These are phyloP conservation scores for Eilema sororculum DNA, from an alignment of 2,888 invertebrate species.

Conservation along the genomic window DNA sequence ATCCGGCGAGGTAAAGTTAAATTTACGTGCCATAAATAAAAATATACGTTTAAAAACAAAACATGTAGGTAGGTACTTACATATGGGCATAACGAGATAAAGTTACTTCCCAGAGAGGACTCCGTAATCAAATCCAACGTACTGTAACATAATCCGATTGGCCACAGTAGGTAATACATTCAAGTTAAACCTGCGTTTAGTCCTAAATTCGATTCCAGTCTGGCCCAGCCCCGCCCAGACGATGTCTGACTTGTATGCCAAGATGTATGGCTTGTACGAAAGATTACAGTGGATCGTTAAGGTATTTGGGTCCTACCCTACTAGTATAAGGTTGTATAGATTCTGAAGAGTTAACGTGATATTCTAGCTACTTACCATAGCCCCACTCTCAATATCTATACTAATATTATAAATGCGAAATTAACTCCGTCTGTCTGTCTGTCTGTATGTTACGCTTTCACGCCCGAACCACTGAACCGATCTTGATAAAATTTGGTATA, in stretches of 20 bases:
- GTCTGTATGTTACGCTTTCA: too few species aligned
- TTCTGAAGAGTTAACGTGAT: not conserved
- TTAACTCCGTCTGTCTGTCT: too few species aligned
- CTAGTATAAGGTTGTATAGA: not conserved
- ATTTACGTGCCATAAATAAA: too few species aligned
- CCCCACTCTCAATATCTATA: too few species aligned
- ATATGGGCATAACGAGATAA: not conserved
- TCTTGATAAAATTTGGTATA: too few species aligned
- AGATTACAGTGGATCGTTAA: slow-evolving; percentile 6
- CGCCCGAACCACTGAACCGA: too few species aligned
- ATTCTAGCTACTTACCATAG: too few species aligned
- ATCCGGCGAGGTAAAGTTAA: too few species aligned
- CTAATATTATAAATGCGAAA: too few species aligned
- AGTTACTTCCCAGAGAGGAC: not conserved
- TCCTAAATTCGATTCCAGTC: slow-evolving; percentile 20
- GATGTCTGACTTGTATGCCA: slow-evolving; percentile 28
- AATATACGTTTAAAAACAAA: too few species aligned
- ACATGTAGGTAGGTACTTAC: too few species aligned
- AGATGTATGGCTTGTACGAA: slow-evolving; percentile 12
- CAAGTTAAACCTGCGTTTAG: not conserved
- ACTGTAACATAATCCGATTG: not conserved
- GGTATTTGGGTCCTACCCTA: too few species aligned
- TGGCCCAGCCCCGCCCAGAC: slow-evolving; percentile 33
- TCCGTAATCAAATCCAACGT: not conserved
- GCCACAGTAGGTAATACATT: not conserved